A percentile compares a stretch with the other conserved stretches of the same genome.
Conservation (phyloP, 2,113 vertebrate species). For the Jacana jacana region DNA sequence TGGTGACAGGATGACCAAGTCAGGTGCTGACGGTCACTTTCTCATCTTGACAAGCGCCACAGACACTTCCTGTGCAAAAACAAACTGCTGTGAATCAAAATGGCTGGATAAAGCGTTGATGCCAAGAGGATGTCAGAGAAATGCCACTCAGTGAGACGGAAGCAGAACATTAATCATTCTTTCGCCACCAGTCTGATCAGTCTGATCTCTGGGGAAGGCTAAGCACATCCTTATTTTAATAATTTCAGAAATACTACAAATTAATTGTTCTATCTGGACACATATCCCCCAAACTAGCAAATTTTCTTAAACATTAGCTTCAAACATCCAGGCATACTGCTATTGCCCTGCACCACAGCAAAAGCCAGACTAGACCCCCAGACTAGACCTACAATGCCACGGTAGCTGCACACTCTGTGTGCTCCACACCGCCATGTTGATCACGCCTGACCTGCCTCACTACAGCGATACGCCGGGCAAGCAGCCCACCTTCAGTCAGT, state of each 20-base stretch:
- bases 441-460: not conserved
- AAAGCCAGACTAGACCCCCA: not conserved
- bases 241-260: not conserved
- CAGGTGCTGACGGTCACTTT: constrained; percentile 11
- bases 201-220: not conserved
- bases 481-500: not conserved
- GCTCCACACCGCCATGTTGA: not conserved
- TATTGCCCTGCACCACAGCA: not conserved
- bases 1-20: not conserved
- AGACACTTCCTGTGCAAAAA: constrained; percentile 33
- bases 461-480: not conserved
- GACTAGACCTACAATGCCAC: rapidly evolving
- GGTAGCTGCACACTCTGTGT: rapidly evolving
- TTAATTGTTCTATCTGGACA: not conserved
- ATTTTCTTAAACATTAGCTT: not conserved
- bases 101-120: not conserved
- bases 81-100: constrained; percentile 19
- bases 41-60: constrained; percentile 32
- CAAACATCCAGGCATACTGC: not conserved
- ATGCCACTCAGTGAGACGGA: not conserved
- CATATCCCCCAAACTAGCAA: not conserved
- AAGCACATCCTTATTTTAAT: not conserved
- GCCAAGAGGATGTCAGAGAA: rapidly evolving
- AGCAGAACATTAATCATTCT: not conserved
- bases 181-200: not conserved